These are phyloP conservation scores for Sebastiscus tertius DNA, from an alignment of 2,797 vertebrate species.

Conservation along the genomic window DNA sequence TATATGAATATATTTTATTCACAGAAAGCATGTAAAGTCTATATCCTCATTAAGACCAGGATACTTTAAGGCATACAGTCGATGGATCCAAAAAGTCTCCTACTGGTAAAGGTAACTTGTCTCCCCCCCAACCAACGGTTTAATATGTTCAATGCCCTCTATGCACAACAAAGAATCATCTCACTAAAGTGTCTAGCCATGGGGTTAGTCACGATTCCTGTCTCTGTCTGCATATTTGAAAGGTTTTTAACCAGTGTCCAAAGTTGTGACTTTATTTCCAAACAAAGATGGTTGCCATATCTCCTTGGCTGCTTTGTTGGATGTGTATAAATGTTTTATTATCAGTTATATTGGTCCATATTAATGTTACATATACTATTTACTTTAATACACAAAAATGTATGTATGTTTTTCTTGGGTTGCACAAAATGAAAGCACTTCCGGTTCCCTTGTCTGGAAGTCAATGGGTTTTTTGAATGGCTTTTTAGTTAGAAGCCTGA, in stretches of 20 bases:
- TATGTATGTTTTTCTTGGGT: background rate
- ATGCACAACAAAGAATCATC: no score
- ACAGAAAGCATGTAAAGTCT: no score
- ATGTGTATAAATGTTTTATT: background rate
- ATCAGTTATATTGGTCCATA: background rate
- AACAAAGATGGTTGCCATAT: background rate
- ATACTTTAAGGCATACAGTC: no score
- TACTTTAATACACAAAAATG: background rate
- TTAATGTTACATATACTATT: background rate
- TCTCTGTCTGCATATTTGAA: background rate
- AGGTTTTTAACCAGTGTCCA: background rate
- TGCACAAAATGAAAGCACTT: background rate
- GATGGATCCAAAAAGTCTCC: no score
- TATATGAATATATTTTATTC: fast-evolving
- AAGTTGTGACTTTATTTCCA: background rate
- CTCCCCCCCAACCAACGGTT: no score
- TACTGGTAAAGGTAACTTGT: no score
- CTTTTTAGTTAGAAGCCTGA: no score
- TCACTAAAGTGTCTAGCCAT: no score
- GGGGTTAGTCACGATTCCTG: fast-evolving
- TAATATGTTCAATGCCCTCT: fast-evolving
- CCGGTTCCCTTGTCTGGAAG: no score
- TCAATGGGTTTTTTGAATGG: no score
- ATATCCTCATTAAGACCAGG: no score
- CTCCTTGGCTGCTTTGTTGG: background rate